phyloP scores from a whole-genome alignment of 1,140 invertebrate genomes.

The Sycophila sp. region DNA sequence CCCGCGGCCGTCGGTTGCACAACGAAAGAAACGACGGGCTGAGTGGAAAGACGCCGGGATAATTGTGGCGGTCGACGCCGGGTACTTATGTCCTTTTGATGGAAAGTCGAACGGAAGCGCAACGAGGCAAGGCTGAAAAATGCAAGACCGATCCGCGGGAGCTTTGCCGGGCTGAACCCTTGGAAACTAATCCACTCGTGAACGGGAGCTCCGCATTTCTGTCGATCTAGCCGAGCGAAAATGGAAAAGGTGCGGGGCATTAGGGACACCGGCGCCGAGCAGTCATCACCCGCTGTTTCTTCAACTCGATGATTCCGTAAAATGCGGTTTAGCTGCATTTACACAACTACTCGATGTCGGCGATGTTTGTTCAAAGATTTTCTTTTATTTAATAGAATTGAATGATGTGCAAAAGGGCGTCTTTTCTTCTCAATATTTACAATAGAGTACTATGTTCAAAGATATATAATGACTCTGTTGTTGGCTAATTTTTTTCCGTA shows the following conservation, averaged over 20 bases:
- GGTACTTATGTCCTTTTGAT: neutral
- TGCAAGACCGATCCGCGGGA: neutral
- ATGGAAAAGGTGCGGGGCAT: neutral
- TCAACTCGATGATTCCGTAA: no score
- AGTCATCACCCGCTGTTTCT: neutral
- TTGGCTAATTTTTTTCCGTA: no score
- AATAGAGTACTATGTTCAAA: no score
- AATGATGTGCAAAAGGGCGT: no score
- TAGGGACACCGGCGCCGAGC: neutral
- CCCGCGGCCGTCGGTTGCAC: no score
- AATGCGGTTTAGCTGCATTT: no score
- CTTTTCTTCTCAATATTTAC: no score
- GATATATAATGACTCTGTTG: no score
- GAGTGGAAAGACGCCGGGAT: no score
- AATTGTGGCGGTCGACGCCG: neutral
- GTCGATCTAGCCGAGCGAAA: neutral
- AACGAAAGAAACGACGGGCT: neutral
- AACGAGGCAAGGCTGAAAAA: neutral
- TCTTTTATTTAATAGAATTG: no score
- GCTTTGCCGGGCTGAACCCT: conserved; percentile 4
- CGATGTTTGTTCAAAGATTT: no score
- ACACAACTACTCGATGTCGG: no score
- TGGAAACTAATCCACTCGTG: conserved; percentile 10
- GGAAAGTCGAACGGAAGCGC: conserved; percentile 19
- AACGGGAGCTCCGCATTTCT: neutral